Base-by-base conservation (phyloP, 1,140 invertebrate species). In the Dolichoris vasculosae region DNA sequence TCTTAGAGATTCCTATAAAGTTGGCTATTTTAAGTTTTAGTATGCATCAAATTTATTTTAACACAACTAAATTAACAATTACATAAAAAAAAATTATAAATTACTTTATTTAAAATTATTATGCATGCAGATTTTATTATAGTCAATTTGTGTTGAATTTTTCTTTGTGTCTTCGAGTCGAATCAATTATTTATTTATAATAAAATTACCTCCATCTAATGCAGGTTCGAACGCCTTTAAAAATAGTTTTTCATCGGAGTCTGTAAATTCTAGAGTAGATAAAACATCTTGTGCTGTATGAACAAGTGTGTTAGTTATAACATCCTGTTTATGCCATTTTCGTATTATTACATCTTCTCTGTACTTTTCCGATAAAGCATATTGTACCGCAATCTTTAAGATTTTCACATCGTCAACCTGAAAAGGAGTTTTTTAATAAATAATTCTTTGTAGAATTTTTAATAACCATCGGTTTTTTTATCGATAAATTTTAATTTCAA, bases 311-410 rank as follows among this genome's bases (percentile, higher is more conserved):
- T 88, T 69, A 17, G 89, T 88, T 46, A 90, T 76, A 81, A 76
- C 55, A 23, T 32, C 1, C 38, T 83, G 76, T 6, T 79, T 87
- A 80, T 88, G 92, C 94, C 95, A 95, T 38, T 93, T 90, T 81
- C 93, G 93, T 11, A 95, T 90, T 3, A 92, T 83, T 9, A 86
- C 84, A 88, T 94, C 93, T 51, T 92, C 90, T 88, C 93, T 93
- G 48, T 94, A 90, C 2, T 94, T 91, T 51, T 93, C 90, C 0
- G 85, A 87, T 64, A 93, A 86, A 69, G 89, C 89, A 82, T 88
- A 90, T 67, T 89, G 69, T 7, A 93, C 48, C 1, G 90, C 89
- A 78, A 85, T 89, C 77, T 88, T 90, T 35, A 89, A 85, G 38
- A 90, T 73, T 40, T 71, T 79, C 48, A 88, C 69, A 71, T 91